phyloP scores from a whole-genome alignment of 1,140 invertebrate species.

The Leptonema lineaticorne region DNA sequence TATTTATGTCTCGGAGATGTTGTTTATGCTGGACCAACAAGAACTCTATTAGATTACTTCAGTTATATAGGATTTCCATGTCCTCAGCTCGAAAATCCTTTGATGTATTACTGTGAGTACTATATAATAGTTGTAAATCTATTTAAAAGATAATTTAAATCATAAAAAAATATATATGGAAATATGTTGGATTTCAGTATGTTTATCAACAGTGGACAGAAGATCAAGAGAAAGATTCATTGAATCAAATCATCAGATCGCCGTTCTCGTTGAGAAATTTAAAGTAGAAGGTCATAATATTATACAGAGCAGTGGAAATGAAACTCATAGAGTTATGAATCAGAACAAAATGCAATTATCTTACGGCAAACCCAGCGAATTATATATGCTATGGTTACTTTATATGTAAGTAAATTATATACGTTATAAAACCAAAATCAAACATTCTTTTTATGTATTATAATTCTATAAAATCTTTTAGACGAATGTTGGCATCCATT shows the following conservation, averaged over 20 bases:
- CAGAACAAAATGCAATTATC: slow-evolving; percentile 68
- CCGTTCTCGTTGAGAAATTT: slow-evolving; percentile 87
- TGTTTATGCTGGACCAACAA: slow-evolving; percentile 86
- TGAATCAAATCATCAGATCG: slow-evolving; percentile 91
- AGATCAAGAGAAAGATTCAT: slow-evolving; percentile 84
- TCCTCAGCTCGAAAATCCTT: slow-evolving; percentile 86
- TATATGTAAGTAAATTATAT: slow-evolving; percentile 61
- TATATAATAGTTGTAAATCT: neutral
- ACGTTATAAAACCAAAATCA: no score
- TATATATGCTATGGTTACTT: slow-evolving; percentile 71
- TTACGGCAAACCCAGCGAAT: slow-evolving; percentile 70
- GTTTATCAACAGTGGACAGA: slow-evolving; percentile 87
- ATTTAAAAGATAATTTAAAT: neutral
- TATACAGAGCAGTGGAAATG: slow-evolving; percentile 50
- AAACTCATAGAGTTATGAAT: slow-evolving; percentile 51
- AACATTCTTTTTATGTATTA: neutral
- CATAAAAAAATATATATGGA: neutral
- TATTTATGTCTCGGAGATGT: slow-evolving; percentile 87
- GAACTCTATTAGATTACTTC: slow-evolving; percentile 89
- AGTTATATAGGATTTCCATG: slow-evolving; percentile 89
- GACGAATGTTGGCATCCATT: slow-evolving; percentile 72
- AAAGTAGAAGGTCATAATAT: slow-evolving; percentile 68
- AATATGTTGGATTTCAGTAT: slow-evolving; percentile 61
- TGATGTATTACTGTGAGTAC: slow-evolving; percentile 89
- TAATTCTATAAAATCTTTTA: slow-evolving; percentile 49